These are phyloP conservation scores for Ophion obscuratus DNA, from an alignment of 2,888 invertebrate species.

Conservation along the genomic window DNA sequence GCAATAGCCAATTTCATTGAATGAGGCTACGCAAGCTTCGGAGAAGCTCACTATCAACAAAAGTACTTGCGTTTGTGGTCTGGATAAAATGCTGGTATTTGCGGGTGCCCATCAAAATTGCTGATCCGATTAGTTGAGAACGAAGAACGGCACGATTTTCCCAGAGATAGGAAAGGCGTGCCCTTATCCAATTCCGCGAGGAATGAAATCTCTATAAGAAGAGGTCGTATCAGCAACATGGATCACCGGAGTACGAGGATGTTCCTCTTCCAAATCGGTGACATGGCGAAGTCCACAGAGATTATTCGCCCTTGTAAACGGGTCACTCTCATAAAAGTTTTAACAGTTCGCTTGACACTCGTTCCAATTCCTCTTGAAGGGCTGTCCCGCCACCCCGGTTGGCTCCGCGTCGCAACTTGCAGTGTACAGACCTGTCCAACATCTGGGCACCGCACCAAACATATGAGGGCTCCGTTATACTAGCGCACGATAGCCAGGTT, in stretches of 20 bases:
- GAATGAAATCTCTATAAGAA: background rate
- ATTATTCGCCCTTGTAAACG: conserved; percentile 38
- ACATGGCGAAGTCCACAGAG: conserved; percentile 14
- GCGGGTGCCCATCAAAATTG: too few relatives aligned
- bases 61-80: too few relatives aligned
- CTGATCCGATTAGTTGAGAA: too few relatives aligned
- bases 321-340: conserved; percentile 58
- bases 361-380: conserved; percentile 37
- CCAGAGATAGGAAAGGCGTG: too few relatives aligned
- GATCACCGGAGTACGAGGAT: background rate
- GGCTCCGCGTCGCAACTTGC: conserved; percentile 7
- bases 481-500: background rate
- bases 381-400: conserved; percentile 7
- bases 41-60: too few relatives aligned
- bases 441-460: conserved; percentile 19
- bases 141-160: too few relatives aligned
- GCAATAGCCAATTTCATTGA: too few relatives aligned
- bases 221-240: background rate
- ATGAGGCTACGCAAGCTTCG: too few relatives aligned
- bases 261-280: conserved; percentile 24
- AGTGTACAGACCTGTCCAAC: conserved; percentile 4
- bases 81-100: too few relatives aligned
- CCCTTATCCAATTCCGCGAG: background rate
- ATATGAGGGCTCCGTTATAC: conserved; percentile 31
- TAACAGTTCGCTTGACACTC: conserved; percentile 51